Evolutionary conservation across 2,797 vertebrate genomes (phyloP).

Genomic region (Catostomus latipinnis): DNA sequence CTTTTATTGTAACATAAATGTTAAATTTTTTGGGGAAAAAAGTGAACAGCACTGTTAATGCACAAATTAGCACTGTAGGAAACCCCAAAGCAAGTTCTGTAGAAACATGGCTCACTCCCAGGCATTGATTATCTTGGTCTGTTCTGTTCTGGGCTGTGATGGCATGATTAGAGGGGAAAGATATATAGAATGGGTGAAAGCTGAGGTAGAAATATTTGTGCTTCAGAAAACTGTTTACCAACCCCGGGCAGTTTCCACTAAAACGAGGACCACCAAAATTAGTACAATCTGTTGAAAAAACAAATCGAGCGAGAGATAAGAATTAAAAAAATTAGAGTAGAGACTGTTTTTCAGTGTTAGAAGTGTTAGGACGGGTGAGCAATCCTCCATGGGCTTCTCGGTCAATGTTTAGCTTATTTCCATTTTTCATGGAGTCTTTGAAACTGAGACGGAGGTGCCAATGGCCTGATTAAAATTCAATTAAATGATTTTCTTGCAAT

Average conservation of each 20-base stretch:
- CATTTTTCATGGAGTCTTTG: slow-evolving; percentile 62
- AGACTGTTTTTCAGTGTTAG: slow-evolving; percentile 5
- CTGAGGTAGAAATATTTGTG: slow-evolving; percentile 16
- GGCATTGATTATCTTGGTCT: slow-evolving; percentile 29
- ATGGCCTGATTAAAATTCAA: slow-evolving; percentile 73
- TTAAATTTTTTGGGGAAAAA: slow-evolving; percentile 5
- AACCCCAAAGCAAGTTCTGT: neutral
- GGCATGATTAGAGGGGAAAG: slow-evolving; percentile 41
- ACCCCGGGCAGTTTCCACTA: slow-evolving; percentile 13
- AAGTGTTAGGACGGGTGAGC: neutral
- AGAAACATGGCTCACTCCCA: neutral
- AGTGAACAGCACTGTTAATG: slow-evolving; percentile 10
- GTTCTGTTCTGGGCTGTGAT: slow-evolving; percentile 21
- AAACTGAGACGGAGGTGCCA: slow-evolving; percentile 66
- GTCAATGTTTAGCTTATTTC: slow-evolving; percentile 48
- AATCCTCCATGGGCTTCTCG: slow-evolving; percentile 29
- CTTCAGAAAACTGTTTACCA: slow-evolving; percentile 36
- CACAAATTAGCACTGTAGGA: slow-evolving; percentile 33
- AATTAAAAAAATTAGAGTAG: slow-evolving; percentile 25
- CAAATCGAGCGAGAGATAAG: slow-evolving; percentile 22
- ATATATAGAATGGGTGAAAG: slow-evolving; percentile 18
- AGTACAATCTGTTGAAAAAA: slow-evolving; percentile 34
- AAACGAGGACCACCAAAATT: slow-evolving; percentile 17
- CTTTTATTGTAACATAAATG: slow-evolving; percentile 1
- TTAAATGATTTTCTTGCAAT: slow-evolving; percentile 70